phyloP scores from a whole-genome alignment of 2,888 invertebrate genomes.

The Drosophila quinaria region DNA sequence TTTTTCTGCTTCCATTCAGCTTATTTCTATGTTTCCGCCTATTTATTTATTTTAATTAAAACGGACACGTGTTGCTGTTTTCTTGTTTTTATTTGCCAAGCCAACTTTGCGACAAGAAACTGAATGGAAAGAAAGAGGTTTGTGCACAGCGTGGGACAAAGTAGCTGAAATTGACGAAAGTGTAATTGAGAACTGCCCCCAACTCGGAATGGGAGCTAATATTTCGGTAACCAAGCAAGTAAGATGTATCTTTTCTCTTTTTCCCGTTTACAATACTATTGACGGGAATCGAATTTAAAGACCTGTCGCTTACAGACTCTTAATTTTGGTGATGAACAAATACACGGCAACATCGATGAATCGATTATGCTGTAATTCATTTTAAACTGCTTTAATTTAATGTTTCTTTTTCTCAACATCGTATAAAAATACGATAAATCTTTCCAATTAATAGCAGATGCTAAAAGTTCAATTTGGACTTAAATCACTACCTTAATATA shows the following conservation, averaged over 20 bases:
- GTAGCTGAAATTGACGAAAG: slow-evolving; percentile 6
- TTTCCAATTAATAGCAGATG: too few relatives aligned
- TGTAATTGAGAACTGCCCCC: slow-evolving; percentile 42
- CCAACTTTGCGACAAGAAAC: slow-evolving; percentile 43
- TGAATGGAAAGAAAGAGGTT: slow-evolving; percentile 5
- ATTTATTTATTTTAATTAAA: slow-evolving; percentile 81
- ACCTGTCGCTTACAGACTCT: background rate
- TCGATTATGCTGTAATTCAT: too few relatives aligned
- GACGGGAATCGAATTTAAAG: background rate
- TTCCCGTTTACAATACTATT: background rate
- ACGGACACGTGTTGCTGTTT: slow-evolving; percentile 78
- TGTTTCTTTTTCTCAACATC: too few relatives aligned
- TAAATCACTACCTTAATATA: too few relatives aligned
- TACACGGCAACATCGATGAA: too few relatives aligned
- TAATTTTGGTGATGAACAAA: too few relatives aligned
- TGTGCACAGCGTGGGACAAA: background rate
- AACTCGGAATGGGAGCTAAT: background rate
- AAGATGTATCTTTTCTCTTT: background rate
- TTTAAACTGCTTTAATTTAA: too few relatives aligned
- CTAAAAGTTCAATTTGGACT: too few relatives aligned
- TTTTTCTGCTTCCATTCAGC: slow-evolving; percentile 32
- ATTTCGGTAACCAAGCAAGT: slow-evolving; percentile 4
- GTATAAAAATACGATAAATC: too few relatives aligned
- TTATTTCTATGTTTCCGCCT: slow-evolving; percentile 64
- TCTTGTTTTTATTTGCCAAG: slow-evolving; percentile 69